A percentile compares a stretch with the other conserved stretches of the same genome.
Evolutionary conservation across 2,113 vertebrate species (phyloP).

Genomic region (Corapipo altera): DNA sequence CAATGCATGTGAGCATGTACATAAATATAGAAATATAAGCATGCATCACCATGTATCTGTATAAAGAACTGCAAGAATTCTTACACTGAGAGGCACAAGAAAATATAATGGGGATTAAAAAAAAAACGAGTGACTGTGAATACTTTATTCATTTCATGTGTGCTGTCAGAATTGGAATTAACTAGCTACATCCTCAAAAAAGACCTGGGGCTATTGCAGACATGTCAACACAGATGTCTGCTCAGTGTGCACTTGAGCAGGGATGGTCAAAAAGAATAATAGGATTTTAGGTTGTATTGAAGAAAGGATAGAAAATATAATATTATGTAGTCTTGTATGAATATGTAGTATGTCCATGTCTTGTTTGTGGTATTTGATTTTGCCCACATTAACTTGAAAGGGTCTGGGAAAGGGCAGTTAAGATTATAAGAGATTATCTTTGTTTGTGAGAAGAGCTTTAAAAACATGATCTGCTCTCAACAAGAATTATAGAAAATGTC

Average conservation of each 20-base stretch:
- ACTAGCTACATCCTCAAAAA: neutral
- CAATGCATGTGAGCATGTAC: neutral
- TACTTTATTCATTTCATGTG: neutral
- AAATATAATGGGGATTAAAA: neutral
- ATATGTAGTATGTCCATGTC: neutral
- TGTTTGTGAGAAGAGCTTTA: neutral
- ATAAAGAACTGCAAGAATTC: neutral
- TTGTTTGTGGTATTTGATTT: constrained; percentile 17
- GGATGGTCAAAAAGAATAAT: constrained; percentile 41
- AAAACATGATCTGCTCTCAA: neutral
- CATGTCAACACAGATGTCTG: constrained; percentile 29
- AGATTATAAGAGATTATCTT: neutral
- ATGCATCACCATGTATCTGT: neutral
- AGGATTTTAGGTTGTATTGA: neutral
- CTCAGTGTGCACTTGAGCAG: constrained; percentile 2
- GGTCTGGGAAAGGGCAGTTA: neutral
- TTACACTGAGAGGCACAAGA: neutral
- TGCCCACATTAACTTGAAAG: neutral
- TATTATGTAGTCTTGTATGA: constrained; percentile 29
- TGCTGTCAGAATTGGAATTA: constrained; percentile 45
- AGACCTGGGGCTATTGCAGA: constrained; percentile 22
- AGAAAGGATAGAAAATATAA: neutral
- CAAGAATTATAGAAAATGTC: neutral
- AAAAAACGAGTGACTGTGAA: neutral
- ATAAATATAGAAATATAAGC: neutral